Evolutionary conservation across 2,888 invertebrate species (phyloP).

Genomic region (Pediacus dermestoides): DNA sequence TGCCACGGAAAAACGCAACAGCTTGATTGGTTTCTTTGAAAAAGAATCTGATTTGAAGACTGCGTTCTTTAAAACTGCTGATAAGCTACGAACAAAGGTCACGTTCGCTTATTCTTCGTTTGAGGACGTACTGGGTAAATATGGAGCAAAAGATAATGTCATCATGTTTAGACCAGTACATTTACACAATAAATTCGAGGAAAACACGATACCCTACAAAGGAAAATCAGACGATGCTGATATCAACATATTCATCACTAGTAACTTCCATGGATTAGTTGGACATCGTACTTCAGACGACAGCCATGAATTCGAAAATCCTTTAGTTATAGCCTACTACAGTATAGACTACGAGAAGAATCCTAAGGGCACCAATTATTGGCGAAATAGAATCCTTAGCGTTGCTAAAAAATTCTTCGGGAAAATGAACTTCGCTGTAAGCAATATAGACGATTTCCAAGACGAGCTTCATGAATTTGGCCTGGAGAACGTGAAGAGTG

Average conservation of each 20-base stretch:
- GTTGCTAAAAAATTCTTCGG: constrained; percentile 63
- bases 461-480: constrained; percentile 94
- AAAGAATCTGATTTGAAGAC: constrained; percentile 73
- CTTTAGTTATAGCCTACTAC: constrained; percentile 88
- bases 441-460: constrained; percentile 90
- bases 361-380: constrained; percentile 97
- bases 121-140: constrained; percentile 69
- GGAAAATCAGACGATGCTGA: constrained; percentile 66
- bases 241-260: constrained; percentile 77
- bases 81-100: constrained; percentile 85
- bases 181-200: constrained; percentile 92
- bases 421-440: constrained; percentile 80
- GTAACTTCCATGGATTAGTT: constrained; percentile 85
- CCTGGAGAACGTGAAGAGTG: constrained; percentile 77
- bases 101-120: constrained; percentile 81
- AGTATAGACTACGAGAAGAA: constrained; percentile 95
- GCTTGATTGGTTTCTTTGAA: constrained; percentile 82
- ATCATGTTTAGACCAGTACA: constrained; percentile 86
- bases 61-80: constrained; percentile 83
- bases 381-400: constrained; percentile 95
- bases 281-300: constrained; percentile 87
- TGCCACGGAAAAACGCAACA: constrained; percentile 66
- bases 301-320: constrained; percentile 79
- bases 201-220: constrained; percentile 68
- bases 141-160: constrained; percentile 75